phyloP scores from a whole-genome alignment of 2,888 invertebrate genomes.

The Drosophila subsilvestris region DNA sequence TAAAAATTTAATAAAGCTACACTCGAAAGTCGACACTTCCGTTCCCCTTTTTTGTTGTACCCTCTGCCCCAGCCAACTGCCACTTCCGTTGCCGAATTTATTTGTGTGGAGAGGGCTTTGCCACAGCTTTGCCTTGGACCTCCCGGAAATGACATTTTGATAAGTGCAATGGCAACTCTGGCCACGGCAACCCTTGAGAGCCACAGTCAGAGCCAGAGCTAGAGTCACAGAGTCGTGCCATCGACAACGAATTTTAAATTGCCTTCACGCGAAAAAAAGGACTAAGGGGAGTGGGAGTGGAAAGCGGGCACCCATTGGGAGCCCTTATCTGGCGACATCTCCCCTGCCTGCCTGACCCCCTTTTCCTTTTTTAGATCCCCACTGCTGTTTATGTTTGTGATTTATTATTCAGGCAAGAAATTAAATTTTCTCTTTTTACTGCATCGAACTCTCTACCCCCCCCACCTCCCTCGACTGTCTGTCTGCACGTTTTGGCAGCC shows the following conservation, averaged over 20 bases:
- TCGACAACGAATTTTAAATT: slow-evolving; percentile 73
- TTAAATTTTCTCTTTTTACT: slow-evolving; percentile 77
- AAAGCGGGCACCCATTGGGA: slow-evolving; percentile 16
- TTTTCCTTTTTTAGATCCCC: slow-evolving; percentile 1
- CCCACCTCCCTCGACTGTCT: slow-evolving; percentile 23
- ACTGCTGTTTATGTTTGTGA: slow-evolving; percentile 74
- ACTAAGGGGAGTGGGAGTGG: background rate
- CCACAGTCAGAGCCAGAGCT: background rate
- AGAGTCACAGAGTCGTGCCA: slow-evolving; percentile 34
- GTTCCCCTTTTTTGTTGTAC: slow-evolving; percentile 1
- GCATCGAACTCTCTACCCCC: slow-evolving; percentile 23
- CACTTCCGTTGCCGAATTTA: slow-evolving; percentile 14
- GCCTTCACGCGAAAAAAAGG: slow-evolving; percentile 34
- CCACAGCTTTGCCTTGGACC: slow-evolving; percentile 3
- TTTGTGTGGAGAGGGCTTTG: slow-evolving; percentile 14
- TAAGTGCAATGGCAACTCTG: slow-evolving; percentile 62
- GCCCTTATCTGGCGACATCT: slow-evolving; percentile 71
- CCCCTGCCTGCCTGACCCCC: slow-evolving; percentile 20
- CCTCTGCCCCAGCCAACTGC: background rate
- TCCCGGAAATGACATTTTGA: slow-evolving; percentile 69
- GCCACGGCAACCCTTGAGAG: slow-evolving; percentile 16
- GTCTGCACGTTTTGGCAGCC: slow-evolving; percentile 49
- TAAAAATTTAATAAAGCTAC: slow-evolving; percentile 77
- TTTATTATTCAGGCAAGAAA: slow-evolving; percentile 81
- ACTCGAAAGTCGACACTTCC: slow-evolving; percentile 51